Percentiles rank a stretch among this genome's conserved stretches.
Evolutionary conservation across 1,140 invertebrate genomes (phyloP).

Genomic region (Drosophila murphyi): DNA sequence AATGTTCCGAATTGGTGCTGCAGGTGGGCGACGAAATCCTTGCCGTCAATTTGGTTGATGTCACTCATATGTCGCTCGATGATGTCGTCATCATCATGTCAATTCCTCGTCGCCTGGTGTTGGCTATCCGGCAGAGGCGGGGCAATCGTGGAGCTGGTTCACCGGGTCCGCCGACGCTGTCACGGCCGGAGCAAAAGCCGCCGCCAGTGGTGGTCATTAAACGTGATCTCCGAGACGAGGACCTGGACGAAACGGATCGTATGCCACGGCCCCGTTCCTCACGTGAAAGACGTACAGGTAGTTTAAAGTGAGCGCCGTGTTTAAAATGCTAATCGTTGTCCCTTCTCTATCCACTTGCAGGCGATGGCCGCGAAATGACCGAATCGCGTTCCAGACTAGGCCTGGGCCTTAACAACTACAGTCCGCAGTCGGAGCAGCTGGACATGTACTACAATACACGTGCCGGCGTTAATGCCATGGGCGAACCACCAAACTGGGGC

Average conservation of each 20-base stretch:
- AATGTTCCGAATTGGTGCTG: neutral
- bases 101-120: conserved; percentile 96
- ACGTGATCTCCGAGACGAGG: conserved; percentile 94
- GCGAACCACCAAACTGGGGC: conserved; percentile 84
- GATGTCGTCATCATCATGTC: conserved; percentile 99
- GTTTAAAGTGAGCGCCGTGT: conserved; percentile 68
- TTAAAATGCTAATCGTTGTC: conserved; percentile 67
- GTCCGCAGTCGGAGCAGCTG: conserved; percentile 88
- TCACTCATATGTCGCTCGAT: conserved; percentile 98
- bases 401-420: conserved; percentile 87
- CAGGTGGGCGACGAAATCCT: conserved; percentile 99
- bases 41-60: conserved; percentile 98
- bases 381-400: conserved; percentile 90
- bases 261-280: conserved; percentile 84
- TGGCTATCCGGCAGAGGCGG: conserved; percentile 93
- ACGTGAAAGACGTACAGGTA: conserved; percentile 86
- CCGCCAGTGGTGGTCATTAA: conserved; percentile 97
- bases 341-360: conserved; percentile 65
- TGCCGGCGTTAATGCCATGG: conserved; percentile 85
- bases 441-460: conserved; percentile 93
- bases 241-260: conserved; percentile 86
- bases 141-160: conserved; percentile 88
- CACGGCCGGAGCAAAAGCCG: conserved; percentile 91
- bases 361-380: conserved; percentile 90
- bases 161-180: conserved; percentile 87